Conservation (phyloP, 1,140 invertebrate genomes). For the Liolophura sinensis region DNA sequence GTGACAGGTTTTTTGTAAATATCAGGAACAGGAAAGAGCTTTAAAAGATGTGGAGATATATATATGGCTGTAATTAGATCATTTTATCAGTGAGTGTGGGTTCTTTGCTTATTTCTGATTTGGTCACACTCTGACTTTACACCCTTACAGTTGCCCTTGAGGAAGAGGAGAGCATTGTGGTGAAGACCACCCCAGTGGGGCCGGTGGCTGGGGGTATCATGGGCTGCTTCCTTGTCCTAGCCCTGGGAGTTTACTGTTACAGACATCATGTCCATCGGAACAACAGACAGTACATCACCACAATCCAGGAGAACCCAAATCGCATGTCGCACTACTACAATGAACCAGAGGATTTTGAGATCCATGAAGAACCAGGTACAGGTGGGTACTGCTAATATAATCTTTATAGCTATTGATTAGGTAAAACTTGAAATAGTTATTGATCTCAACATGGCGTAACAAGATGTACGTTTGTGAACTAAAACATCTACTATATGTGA, state of each 20-base stretch:
- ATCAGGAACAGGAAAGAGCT: too few relatives aligned
- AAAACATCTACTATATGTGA: too few relatives aligned
- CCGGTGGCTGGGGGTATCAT: conserved; percentile 70
- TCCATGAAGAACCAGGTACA: conserved; percentile 43
- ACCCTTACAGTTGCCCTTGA: too few relatives aligned
- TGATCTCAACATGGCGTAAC: too few relatives aligned
- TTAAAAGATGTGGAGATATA: too few relatives aligned
- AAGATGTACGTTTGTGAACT: too few relatives aligned
- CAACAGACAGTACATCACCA: conserved; percentile 51
- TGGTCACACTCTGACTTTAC: too few relatives aligned
- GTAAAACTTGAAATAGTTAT: too few relatives aligned
- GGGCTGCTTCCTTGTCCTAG: conserved; percentile 66
- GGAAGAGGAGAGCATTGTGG: conserved; percentile 8
- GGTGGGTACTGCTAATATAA: conserved; percentile 21
- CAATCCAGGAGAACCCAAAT: conserved; percentile 50
- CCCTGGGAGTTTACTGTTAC: conserved; percentile 69
- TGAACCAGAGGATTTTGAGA: conserved; percentile 61
- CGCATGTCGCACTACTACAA: conserved; percentile 60
- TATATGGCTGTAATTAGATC: too few relatives aligned
- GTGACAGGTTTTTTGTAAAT: neutral
- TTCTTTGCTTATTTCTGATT: too few relatives aligned
- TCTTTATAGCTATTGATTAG: too few relatives aligned
- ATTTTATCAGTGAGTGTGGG: too few relatives aligned
- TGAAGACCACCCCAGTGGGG: conserved; percentile 66
- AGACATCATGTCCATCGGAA: conserved; percentile 60